Conservation (phyloP, 2,113 vertebrate species). For the Spea multiplicata region DNA sequence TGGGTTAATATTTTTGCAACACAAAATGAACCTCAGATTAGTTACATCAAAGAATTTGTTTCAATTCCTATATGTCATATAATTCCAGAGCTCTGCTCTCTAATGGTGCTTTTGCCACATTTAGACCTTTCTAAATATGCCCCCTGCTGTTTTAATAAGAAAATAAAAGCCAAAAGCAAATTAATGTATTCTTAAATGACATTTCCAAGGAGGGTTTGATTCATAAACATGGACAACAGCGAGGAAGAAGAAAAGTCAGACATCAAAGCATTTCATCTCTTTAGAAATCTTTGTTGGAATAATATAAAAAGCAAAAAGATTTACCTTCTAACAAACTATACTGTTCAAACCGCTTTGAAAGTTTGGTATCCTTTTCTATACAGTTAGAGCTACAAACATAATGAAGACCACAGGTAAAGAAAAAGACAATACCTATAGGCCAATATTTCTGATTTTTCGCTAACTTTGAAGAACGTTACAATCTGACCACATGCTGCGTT, state of each 20-base stretch:
- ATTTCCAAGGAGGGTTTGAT: conserved; percentile 42
- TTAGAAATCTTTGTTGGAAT: conserved; percentile 67
- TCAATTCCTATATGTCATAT: too few relatives aligned
- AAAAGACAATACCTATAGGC: conserved; percentile 71
- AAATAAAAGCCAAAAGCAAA: conserved; percentile 35
- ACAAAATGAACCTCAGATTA: too few relatives aligned
- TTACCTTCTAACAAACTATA: conserved; percentile 69
- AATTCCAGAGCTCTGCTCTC: not conserved
- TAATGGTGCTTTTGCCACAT: conserved; percentile 8
- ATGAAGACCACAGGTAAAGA: conserved; percentile 69
- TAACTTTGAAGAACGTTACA: conserved; percentile 76
- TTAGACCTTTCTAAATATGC: conserved; percentile 42
- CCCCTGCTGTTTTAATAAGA: conserved; percentile 40
- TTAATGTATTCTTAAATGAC: conserved; percentile 46
- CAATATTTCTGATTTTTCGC: conserved; percentile 70
- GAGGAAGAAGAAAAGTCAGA: conserved; percentile 48
- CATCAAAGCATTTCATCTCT: conserved; percentile 69
- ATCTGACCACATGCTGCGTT: conserved; percentile 66
- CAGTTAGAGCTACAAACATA: conserved; percentile 61
- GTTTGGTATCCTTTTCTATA: conserved; percentile 55
- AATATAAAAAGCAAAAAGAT: conserved; percentile 64
- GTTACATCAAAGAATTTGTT: too few relatives aligned
- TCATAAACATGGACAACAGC: conserved; percentile 53
- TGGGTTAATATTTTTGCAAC: too few relatives aligned
- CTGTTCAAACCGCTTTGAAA: conserved; percentile 64